phyloP scores from a whole-genome alignment of 2,113 vertebrate species.

The Bombycilla garrulus region DNA sequence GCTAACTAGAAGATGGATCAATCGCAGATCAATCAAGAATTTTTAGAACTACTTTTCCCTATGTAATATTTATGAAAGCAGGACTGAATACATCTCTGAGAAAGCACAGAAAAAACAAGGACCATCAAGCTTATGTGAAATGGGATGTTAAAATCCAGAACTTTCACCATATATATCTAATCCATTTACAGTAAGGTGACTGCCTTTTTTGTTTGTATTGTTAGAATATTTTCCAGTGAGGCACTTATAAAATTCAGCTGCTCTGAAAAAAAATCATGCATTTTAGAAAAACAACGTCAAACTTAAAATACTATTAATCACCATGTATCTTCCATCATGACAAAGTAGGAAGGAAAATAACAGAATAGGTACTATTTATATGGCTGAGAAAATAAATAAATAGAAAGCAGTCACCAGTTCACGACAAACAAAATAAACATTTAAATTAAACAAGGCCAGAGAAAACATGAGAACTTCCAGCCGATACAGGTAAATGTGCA shows the following conservation, averaged over 20 bases:
- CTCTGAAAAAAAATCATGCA: not conserved
- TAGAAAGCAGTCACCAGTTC: not conserved
- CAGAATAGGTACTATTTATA: not conserved
- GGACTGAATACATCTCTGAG: not conserved
- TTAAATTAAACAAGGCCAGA: not conserved
- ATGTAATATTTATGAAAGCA: not conserved
- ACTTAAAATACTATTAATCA: not conserved
- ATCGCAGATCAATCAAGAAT: not conserved
- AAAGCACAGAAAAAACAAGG: not conserved
- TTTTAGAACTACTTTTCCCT: not conserved
- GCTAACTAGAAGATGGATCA: not conserved
- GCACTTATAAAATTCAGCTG: not conserved
- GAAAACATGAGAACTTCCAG: not conserved
- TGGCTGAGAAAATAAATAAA: not conserved
- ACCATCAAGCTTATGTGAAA: not conserved
- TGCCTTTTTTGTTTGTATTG: not conserved
- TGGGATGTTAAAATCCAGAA: not conserved
- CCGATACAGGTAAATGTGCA: not conserved
- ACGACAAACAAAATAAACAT: not conserved
- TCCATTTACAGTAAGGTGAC: not conserved
- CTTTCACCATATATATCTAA: not conserved
- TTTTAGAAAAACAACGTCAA: not conserved
- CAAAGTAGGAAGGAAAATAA: not conserved
- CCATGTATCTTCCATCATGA: not conserved
- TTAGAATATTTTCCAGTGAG: not conserved